Percentiles rank a stretch among this genome's conserved stretches.
Evolutionary conservation across 2,797 vertebrate species (phyloP).

Genomic region (Neosilurus mollespiculum): DNA sequence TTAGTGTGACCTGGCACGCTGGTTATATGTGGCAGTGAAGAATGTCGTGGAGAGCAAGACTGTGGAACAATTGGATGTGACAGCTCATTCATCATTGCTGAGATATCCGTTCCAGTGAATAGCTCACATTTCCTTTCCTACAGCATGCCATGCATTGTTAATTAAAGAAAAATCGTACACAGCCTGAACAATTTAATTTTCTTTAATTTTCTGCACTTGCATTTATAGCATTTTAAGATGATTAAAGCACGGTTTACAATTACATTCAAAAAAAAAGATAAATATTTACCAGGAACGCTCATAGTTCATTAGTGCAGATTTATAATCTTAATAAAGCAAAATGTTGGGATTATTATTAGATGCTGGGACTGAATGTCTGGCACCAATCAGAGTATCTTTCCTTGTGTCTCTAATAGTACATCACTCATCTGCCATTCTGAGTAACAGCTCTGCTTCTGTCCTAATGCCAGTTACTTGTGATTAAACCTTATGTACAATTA

Average conservation of each 20-base stretch:
- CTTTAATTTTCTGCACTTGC: slow-evolving; percentile 22
- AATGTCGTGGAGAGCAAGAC: slow-evolving; percentile 67
- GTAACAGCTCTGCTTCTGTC: neutral
- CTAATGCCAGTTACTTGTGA: neutral
- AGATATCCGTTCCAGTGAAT: slow-evolving; percentile 67
- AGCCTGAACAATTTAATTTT: slow-evolving; percentile 58
- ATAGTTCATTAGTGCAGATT: neutral
- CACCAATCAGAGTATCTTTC: slow-evolving; percentile 26
- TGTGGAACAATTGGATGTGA: slow-evolving; percentile 71
- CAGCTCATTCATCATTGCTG: slow-evolving; percentile 75
- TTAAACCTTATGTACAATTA: slow-evolving; percentile 3
- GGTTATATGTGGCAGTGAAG: slow-evolving; percentile 38
- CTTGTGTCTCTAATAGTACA: slow-evolving; percentile 23
- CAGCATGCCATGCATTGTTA: slow-evolving; percentile 56
- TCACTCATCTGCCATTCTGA: slow-evolving; percentile 17
- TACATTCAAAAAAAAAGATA: neutral
- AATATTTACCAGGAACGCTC: neutral
- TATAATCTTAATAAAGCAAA: neutral
- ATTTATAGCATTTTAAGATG: slow-evolving; percentile 37
- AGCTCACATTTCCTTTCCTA: slow-evolving; percentile 64
- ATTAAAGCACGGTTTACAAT: neutral
- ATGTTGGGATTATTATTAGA: neutral
- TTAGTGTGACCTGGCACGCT: slow-evolving; percentile 30
- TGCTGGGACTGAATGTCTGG: slow-evolving; percentile 19
- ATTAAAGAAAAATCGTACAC: slow-evolving; percentile 69